Conservation (phyloP, 2,797 vertebrate species). For the Steatocranus sp. region DNA sequence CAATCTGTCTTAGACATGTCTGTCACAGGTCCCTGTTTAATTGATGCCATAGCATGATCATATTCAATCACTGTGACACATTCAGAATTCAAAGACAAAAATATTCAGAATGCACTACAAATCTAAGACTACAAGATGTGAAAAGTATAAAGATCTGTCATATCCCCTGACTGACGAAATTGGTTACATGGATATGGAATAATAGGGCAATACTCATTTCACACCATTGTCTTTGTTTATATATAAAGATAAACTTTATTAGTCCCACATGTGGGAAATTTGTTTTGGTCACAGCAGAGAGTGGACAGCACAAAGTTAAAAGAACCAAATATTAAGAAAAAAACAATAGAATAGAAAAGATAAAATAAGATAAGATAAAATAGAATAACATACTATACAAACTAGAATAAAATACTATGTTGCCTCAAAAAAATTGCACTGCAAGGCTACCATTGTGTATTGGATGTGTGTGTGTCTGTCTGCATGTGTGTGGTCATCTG, state of each 20-base stretch:
- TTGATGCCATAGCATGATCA: neutral
- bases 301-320: neutral
- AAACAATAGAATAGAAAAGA: neutral
- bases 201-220: neutral
- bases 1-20: neutral
- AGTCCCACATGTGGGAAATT: neutral
- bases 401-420: neutral
- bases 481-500: neutral
- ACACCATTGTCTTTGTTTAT: neutral
- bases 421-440: neutral
- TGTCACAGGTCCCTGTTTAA: neutral
- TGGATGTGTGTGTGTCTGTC: neutral
- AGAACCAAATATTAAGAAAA: neutral
- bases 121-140: neutral
- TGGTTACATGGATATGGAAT: neutral
- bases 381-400: neutral
- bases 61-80: neutral
- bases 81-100: neutral
- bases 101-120: neutral
- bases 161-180: rapidly evolving
- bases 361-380: neutral
- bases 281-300: neutral
- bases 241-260: rapidly evolving
- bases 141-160: neutral
- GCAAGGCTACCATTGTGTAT: neutral